phyloP scores from a whole-genome alignment of 2,797 vertebrate genomes.

The Sebastes oblongus region DNA sequence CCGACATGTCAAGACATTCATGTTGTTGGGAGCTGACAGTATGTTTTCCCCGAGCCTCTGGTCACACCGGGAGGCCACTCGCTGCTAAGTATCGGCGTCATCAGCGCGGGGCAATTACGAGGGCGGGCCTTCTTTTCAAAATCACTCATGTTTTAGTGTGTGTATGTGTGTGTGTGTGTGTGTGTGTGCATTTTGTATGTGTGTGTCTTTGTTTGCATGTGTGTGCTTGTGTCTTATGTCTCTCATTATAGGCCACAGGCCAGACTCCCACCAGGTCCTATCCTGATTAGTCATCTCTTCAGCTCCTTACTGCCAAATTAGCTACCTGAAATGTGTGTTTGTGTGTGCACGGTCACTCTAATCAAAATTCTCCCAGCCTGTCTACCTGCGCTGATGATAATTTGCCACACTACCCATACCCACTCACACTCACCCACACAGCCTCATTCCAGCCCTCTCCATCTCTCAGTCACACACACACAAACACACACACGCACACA shows the following conservation, averaged over 20 bases:
- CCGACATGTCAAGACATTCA: slow-evolving; percentile 45
- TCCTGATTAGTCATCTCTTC: slow-evolving; percentile 68
- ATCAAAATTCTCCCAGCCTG: slow-evolving; percentile 64
- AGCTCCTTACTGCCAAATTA: slow-evolving; percentile 55
- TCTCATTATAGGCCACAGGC: slow-evolving; percentile 65
- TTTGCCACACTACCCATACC: slow-evolving; percentile 50
- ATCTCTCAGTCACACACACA: slow-evolving; percentile 18
- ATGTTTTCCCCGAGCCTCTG: slow-evolving; percentile 45
- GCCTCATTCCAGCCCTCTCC: slow-evolving; percentile 39
- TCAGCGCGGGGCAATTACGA: slow-evolving; percentile 34
- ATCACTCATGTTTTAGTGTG: neutral
- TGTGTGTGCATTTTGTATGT: neutral
- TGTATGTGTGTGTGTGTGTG: neutral
- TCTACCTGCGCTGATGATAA: slow-evolving; percentile 68
- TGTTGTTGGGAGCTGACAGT: slow-evolving; percentile 52
- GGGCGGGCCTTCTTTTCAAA: slow-evolving; percentile 26
- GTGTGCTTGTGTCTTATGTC: slow-evolving; percentile 40
- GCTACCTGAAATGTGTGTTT: slow-evolving; percentile 39
- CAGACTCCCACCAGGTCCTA: slow-evolving; percentile 50
- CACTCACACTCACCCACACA: slow-evolving; percentile 55
- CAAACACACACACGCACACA: slow-evolving; percentile 25
- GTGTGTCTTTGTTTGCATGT: slow-evolving; percentile 19
- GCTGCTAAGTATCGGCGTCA: slow-evolving; percentile 50
- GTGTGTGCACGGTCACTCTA: slow-evolving; percentile 52
- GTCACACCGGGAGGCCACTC: slow-evolving; percentile 29